A percentile compares a stretch with the other conserved stretches of the same genome.
Evolutionary conservation across 2,113 vertebrate species (phyloP).

Genomic region (Pundamilia nyererei): DNA sequence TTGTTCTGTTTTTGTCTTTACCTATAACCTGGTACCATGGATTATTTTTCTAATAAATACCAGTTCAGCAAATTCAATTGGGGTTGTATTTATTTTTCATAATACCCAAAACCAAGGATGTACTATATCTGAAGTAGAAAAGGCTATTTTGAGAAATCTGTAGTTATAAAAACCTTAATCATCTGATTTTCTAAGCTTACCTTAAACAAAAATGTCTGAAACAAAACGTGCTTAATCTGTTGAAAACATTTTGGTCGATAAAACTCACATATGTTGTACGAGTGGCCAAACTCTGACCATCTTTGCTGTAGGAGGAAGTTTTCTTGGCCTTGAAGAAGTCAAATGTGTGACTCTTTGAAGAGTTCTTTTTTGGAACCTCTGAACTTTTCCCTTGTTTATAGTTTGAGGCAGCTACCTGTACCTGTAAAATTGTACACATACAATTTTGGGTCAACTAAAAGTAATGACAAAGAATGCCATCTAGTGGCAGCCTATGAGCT

Average conservation of each 20-base stretch:
- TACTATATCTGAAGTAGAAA: background rate
- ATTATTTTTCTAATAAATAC: background rate
- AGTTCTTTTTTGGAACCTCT: constrained; percentile 9
- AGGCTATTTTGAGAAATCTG: background rate
- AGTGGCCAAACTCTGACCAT: background rate
- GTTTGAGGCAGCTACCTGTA: background rate
- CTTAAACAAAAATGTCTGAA: background rate
- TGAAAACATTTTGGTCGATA: background rate
- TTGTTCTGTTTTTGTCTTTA: background rate
- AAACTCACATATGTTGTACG: constrained; percentile 23
- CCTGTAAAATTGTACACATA: background rate
- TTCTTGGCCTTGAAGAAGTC: constrained; percentile 28
- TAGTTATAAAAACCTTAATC: background rate
- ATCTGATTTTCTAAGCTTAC: background rate
- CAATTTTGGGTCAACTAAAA: background rate
- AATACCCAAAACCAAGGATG: background rate
- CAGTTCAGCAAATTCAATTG: background rate
- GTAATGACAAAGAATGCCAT: background rate
- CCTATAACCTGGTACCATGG: background rate
- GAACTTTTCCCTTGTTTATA: background rate
- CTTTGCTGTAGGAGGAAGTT: constrained; percentile 2
- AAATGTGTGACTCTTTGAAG: constrained; percentile 20
- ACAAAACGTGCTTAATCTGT: background rate
- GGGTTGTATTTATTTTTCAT: background rate
- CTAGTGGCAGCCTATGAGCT: background rate